Conservation (phyloP, 2,113 vertebrate genomes). For the Alligator sinensis region DNA sequence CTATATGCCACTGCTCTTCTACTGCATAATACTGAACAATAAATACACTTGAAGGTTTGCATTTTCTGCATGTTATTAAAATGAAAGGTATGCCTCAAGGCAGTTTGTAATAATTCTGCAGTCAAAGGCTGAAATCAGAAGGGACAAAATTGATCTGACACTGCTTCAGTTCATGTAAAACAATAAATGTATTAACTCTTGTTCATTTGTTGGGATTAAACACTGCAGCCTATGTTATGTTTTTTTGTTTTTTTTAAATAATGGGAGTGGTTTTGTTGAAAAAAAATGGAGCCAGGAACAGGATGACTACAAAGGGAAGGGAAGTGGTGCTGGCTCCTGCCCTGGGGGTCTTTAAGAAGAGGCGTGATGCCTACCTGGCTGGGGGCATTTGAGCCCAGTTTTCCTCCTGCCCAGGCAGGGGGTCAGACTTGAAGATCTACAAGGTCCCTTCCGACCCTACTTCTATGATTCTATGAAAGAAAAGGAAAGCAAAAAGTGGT, state of each 20-base stretch:
- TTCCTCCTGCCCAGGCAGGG: background rate
- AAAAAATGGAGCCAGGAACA: background rate
- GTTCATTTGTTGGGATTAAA: conserved; percentile 61
- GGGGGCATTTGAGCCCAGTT: background rate
- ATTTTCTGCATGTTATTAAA: conserved; percentile 66
- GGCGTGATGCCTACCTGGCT: no score
- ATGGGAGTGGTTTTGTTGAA: background rate
- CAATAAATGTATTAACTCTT: conserved; percentile 48
- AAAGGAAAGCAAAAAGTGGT: no score
- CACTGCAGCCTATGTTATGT: background rate
- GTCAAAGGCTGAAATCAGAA: conserved; percentile 63
- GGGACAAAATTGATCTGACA: conserved; percentile 54
- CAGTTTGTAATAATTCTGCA: conserved; percentile 60
- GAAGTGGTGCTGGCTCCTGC: no score
- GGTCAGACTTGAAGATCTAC: no score
- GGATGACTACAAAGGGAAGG: background rate
- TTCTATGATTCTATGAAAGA: no score
- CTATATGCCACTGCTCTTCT: conserved; percentile 55
- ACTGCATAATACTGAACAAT: conserved; percentile 53
- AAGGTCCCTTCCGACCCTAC: no score
- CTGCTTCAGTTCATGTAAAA: conserved; percentile 42
- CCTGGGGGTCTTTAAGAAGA: no score
- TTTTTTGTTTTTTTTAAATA: background rate
- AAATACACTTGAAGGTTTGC: conserved; percentile 48
- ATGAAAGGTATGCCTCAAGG: conserved; percentile 63